Conservation (phyloP, 92 coral and sea anemone genomes). For the Siderastrea radians region DNA sequence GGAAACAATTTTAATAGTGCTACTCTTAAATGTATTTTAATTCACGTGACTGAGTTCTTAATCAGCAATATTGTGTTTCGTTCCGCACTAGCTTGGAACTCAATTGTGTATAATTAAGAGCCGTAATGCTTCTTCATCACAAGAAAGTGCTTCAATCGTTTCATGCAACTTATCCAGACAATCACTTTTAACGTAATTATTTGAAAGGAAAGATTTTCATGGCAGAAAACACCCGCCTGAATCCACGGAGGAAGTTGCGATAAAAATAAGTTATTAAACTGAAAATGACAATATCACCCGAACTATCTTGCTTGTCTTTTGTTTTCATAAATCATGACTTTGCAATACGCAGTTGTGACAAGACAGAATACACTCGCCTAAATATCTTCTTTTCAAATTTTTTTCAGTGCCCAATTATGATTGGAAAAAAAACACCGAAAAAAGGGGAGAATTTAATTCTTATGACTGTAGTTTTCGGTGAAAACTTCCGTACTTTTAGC, state of each 20-base stretch:
- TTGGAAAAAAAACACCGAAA: too few species aligned
- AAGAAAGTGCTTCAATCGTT: background rate
- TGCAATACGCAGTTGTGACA: background rate
- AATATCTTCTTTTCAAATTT: too few species aligned
- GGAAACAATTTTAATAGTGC: too few species aligned
- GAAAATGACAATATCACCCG: background rate
- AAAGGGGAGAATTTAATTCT: too few species aligned
- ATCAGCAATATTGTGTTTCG: background rate
- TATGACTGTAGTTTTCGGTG: too few species aligned
- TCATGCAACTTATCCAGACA: background rate
- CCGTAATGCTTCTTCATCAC: background rate
- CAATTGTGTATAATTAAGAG: too few species aligned
- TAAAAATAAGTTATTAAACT: background rate
- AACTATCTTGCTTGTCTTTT: background rate
- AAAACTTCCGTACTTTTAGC: background rate
- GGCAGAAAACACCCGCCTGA: background rate
- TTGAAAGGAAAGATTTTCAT: background rate
- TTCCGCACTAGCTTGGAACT: background rate
- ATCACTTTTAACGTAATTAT: background rate
- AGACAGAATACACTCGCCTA: background rate
- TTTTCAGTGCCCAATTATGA: too few species aligned
- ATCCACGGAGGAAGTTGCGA: background rate
- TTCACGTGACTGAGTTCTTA: background rate
- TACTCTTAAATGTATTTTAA: too few species aligned
- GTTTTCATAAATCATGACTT: background rate